A percentile compares a stretch with the other conserved stretches of the same genome.
phyloP scores from a whole-genome alignment of 2,888 invertebrate species.

The Aelia acuminata region DNA sequence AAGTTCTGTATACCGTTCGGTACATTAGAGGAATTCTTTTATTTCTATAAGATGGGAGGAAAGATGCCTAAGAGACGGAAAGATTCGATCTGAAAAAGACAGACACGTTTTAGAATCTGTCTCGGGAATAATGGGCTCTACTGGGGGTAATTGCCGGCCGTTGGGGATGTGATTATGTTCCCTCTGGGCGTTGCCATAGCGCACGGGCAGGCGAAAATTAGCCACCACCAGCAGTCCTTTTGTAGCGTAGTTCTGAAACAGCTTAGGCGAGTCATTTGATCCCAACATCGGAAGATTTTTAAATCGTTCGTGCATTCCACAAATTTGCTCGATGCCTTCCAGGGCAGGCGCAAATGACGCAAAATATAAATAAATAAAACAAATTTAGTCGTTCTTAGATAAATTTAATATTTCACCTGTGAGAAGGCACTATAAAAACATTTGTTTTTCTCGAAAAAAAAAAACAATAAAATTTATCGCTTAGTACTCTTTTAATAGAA shows the following conservation, averaged over 20 bases:
- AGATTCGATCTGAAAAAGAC: neutral
- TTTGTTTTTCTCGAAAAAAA: too few relatives aligned
- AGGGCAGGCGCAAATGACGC: too few relatives aligned
- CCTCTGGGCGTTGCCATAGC: neutral
- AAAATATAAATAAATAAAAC: too few relatives aligned
- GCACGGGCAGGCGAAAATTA: neutral
- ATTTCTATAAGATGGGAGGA: neutral
- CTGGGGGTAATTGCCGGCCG: slow-evolving; percentile 2
- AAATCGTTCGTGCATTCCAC: too few relatives aligned
- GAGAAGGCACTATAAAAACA: too few relatives aligned
- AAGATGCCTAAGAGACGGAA: neutral
- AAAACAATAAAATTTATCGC: too few relatives aligned
- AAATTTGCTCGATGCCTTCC: too few relatives aligned
- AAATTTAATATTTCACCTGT: too few relatives aligned
- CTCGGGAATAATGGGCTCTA: neutral
- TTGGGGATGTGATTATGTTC: neutral
- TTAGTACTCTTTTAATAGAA: too few relatives aligned
- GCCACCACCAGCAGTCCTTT: neutral
- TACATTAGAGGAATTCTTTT: neutral
- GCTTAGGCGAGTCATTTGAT: too few relatives aligned
- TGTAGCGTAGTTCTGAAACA: neutral
- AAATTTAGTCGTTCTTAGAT: too few relatives aligned
- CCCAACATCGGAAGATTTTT: too few relatives aligned
- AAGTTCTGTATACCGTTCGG: neutral
- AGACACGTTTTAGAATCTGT: slow-evolving; percentile 13